These are phyloP conservation scores for Scaptodrosophila lebanonensis DNA, from an alignment of 1,140 invertebrate species.

Conservation along the genomic window DNA sequence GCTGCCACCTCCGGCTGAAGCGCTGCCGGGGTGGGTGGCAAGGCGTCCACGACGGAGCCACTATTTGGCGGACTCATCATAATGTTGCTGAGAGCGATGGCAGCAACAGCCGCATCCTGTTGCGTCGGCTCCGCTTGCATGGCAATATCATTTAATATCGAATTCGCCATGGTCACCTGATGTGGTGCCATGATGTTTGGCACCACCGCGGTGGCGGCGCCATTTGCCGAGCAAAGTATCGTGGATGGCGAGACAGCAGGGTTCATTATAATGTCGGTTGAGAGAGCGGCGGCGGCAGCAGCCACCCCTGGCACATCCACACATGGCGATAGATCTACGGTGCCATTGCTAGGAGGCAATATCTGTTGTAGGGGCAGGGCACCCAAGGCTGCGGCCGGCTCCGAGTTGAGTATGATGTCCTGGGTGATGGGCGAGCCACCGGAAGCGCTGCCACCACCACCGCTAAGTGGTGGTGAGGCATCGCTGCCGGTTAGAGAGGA, in stretches of 20 bases:
- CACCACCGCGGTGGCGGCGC: conserved; percentile 79
- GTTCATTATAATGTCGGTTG: conserved; percentile 81
- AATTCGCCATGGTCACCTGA: conserved; percentile 75
- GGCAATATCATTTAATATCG: conserved; percentile 71
- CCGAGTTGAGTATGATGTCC: conserved; percentile 76
- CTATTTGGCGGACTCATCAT: conserved; percentile 70
- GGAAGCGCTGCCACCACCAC: conserved; percentile 17
- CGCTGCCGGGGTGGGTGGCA: conserved; percentile 42
- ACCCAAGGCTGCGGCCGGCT: conserved; percentile 57
- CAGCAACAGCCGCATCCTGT: conserved; percentile 66
- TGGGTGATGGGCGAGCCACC: conserved; percentile 70
- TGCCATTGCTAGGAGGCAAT: not conserved
- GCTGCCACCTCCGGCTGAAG: conserved; percentile 73
- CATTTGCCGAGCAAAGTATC: conserved; percentile 75
- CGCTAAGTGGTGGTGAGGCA: conserved; percentile 46
- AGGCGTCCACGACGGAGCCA: conserved; percentile 77
- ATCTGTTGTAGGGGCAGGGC: conserved; percentile 60
- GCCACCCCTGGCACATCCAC: conserved; percentile 8
- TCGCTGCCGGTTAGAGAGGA: conserved; percentile 41
- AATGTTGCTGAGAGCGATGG: conserved; percentile 69
- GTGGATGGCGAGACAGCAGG: conserved; percentile 81
- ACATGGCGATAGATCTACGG: not conserved
- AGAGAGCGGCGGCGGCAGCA: conserved; percentile 73
- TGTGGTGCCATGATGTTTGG: conserved; percentile 75
- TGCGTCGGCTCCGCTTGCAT: conserved; percentile 72